Evolutionary conservation across 2,797 vertebrate species (phyloP).

Genomic region (Coccyzus lansbergi): DNA sequence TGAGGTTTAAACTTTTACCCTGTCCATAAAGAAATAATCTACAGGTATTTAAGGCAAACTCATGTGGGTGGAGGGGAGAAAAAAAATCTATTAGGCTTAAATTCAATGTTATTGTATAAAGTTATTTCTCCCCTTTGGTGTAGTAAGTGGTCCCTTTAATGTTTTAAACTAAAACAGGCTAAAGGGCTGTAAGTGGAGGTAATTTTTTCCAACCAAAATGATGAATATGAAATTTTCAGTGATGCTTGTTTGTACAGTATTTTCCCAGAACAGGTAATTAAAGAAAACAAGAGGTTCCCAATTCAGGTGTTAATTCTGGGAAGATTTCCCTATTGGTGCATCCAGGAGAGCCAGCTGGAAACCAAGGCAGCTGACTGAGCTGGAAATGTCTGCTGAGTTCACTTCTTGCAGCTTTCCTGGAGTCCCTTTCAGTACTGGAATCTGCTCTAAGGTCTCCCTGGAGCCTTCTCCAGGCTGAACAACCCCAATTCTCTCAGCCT

Average conservation of each 20-base stretch:
- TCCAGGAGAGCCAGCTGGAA: background rate
- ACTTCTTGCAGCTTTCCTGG: too few species aligned
- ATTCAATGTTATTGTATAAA: background rate
- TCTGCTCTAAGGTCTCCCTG: too few species aligned
- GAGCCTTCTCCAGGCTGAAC: too few species aligned
- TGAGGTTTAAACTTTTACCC: background rate
- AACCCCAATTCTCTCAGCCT: too few species aligned
- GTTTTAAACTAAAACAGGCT: background rate
- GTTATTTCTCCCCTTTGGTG: background rate
- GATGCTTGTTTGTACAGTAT: background rate
- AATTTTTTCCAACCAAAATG: background rate
- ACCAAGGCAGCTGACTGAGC: background rate
- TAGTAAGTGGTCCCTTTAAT: background rate
- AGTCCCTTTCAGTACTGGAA: too few species aligned
- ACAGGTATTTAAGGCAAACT: background rate
- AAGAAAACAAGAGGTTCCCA: background rate
- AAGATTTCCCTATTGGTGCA: background rate
- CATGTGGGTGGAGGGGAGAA: fast-evolving
- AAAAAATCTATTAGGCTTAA: background rate
- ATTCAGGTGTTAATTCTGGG: background rate
- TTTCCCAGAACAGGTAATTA: background rate
- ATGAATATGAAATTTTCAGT: background rate
- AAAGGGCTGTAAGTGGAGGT: background rate
- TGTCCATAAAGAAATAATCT: background rate
- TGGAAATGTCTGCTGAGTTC: background rate